These are phyloP conservation scores for Avahi laniger DNA, from an alignment of 2,797 vertebrate species.

Conservation along the genomic window DNA sequence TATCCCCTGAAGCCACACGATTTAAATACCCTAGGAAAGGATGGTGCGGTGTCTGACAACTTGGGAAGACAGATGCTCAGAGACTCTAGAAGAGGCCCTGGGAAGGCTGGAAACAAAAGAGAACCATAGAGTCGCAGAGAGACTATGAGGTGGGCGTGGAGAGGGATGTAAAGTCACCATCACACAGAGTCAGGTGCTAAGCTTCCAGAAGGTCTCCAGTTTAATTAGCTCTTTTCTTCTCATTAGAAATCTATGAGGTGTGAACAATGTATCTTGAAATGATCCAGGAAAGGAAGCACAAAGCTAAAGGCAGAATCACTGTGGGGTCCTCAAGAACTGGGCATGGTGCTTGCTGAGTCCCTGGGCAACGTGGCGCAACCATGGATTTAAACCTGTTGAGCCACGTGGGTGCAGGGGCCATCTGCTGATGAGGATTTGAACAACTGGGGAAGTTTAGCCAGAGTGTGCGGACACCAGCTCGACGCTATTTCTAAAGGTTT, in stretches of 20 bases:
- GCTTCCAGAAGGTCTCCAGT: background rate
- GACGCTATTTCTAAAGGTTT: background rate
- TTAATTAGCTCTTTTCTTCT: conserved; percentile 27
- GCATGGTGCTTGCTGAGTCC: background rate
- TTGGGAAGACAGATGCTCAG: background rate
- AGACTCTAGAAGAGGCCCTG: background rate
- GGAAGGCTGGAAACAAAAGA: background rate
- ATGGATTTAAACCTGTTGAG: background rate
- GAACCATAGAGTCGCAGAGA: background rate
- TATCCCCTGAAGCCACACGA: background rate
- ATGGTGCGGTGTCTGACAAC: background rate
- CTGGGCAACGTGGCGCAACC: background rate
- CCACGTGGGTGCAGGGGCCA: background rate
- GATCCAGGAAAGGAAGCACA: background rate
- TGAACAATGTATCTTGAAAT: background rate
- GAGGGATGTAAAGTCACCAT: background rate
- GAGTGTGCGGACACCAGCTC: background rate
- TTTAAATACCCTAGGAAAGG: background rate
- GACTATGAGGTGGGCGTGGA: background rate
- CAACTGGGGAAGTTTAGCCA: background rate
- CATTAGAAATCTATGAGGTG: background rate
- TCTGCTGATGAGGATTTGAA: background rate
- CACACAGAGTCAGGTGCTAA: background rate
- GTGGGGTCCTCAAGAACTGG: background rate
- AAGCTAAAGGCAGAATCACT: background rate